These are phyloP conservation scores for Listronotus oregonensis DNA, from an alignment of 1,140 invertebrate species.

Conservation along the genomic window DNA sequence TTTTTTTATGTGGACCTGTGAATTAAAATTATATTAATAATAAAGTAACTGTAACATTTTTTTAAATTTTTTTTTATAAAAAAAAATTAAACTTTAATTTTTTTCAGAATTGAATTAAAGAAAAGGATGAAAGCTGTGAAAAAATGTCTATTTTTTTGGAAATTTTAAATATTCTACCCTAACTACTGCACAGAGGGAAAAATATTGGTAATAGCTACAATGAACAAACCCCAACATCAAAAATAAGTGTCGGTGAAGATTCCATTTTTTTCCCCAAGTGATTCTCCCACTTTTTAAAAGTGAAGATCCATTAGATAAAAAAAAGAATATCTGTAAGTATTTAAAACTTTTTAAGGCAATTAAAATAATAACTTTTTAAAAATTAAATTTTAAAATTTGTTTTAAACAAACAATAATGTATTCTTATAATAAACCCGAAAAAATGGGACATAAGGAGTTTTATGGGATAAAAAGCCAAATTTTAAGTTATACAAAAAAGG, in stretches of 20 bases:
- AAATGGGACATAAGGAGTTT: too few species aligned
- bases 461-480: too few species aligned
- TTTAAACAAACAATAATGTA: too few species aligned
- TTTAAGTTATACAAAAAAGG: too few species aligned
- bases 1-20: too few species aligned
- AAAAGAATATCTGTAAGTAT: slow-evolving; percentile 25
- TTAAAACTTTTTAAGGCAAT: neutral
- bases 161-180: neutral
- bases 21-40: too few species aligned
- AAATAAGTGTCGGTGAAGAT: slow-evolving; percentile 32
- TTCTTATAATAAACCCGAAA: too few species aligned
- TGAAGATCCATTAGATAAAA: neutral
- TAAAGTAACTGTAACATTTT: too few species aligned
- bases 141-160: slow-evolving; percentile 2
- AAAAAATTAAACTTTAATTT: too few species aligned
- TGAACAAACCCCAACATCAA: slow-evolving; percentile 31
- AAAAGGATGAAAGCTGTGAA: slow-evolving; percentile 9
- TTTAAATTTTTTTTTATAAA: too few species aligned
- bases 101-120: slow-evolving; percentile 4
- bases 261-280: slow-evolving; percentile 25
- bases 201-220: slow-evolving; percentile 6
- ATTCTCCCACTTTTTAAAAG: neutral
- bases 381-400: too few species aligned
- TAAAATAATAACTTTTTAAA: neutral
- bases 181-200: neutral